These are phyloP conservation scores for Apostichopus japonicus DNA, from an alignment of 35 echinoderm and acorn worm species.

Conservation along the genomic window DNA sequence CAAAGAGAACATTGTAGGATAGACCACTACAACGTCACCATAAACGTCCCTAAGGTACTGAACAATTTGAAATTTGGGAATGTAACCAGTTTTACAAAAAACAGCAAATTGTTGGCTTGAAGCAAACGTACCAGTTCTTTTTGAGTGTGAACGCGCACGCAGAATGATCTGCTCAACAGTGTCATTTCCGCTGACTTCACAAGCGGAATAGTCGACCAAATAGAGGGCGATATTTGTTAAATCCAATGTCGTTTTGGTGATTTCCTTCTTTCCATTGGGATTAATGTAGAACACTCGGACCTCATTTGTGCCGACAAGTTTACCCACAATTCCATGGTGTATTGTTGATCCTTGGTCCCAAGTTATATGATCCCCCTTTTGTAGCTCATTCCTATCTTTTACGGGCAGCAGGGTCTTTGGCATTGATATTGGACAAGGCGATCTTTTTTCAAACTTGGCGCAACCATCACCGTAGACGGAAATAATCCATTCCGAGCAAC, in stretches of 20 bases:
- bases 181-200: not conserved
- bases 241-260: not conserved
- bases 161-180: conserved; percentile 15
- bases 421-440: not conserved
- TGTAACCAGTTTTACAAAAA: conserved; percentile 36
- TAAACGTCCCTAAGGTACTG: conserved; percentile 9
- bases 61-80: not conserved
- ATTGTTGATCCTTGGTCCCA: not conserved
- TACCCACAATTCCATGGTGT: conserved; percentile 41
- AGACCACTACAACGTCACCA: not conserved
- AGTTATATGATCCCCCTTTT: conserved; percentile 23
- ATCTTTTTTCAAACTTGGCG: conserved; percentile 12
- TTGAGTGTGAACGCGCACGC: conserved; percentile 15
- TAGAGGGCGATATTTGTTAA: conserved; percentile 36
- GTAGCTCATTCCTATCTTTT: not conserved
- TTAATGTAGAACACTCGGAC: conserved; percentile 21
- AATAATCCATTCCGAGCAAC: conserved; percentile 25
- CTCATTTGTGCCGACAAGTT: not conserved
- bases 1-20: conserved; percentile 21
- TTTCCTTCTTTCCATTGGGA: conserved; percentile 10
- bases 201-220: conserved; percentile 5
- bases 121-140: not conserved
- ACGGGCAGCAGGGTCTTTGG: not conserved
- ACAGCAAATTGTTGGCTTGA: conserved; percentile 21
- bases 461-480: not conserved